Evolutionary conservation across 2,113 vertebrate genomes (phyloP).

Genomic region (human (Homo sapiens)): DNA sequence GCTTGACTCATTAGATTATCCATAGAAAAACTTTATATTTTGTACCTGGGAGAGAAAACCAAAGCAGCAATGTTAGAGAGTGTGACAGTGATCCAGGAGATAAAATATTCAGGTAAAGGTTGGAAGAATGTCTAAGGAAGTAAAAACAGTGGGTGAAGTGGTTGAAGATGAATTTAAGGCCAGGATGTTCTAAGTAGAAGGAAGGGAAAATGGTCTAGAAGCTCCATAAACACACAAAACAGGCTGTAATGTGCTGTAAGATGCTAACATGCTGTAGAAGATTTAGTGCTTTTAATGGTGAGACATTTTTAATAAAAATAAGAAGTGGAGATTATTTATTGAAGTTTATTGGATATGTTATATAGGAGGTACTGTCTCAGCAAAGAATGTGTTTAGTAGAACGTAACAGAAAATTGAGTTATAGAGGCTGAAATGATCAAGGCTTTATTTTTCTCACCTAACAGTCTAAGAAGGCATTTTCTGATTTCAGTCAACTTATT

Average conservation of each 20-base stretch:
- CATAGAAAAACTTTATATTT: neutral
- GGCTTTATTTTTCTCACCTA: neutral
- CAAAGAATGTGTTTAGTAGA: neutral
- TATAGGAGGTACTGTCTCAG: neutral
- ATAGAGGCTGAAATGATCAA: neutral
- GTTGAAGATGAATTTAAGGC: neutral
- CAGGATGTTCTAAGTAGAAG: neutral
- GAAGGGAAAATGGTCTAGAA: neutral
- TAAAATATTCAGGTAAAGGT: neutral
- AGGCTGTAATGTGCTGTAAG: no score
- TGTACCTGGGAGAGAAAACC: neutral
- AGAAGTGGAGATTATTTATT: neutral
- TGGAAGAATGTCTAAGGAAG: neutral
- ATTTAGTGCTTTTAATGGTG: neutral
- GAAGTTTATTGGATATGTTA: neutral
- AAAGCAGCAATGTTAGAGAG: neutral
- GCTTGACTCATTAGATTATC: neutral
- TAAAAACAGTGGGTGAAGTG: neutral
- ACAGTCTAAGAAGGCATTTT: neutral
- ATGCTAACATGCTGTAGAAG: neutral
- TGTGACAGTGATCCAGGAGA: neutral
- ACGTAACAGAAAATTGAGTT: neutral
- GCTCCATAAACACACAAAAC: neutral
- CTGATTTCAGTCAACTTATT: neutral
- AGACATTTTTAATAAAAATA: neutral